A percentile compares a stretch with the other conserved stretches of the same genome.
phyloP scores from a whole-genome alignment of 2,797 vertebrate genomes.

The Psittacula derbiana region DNA sequence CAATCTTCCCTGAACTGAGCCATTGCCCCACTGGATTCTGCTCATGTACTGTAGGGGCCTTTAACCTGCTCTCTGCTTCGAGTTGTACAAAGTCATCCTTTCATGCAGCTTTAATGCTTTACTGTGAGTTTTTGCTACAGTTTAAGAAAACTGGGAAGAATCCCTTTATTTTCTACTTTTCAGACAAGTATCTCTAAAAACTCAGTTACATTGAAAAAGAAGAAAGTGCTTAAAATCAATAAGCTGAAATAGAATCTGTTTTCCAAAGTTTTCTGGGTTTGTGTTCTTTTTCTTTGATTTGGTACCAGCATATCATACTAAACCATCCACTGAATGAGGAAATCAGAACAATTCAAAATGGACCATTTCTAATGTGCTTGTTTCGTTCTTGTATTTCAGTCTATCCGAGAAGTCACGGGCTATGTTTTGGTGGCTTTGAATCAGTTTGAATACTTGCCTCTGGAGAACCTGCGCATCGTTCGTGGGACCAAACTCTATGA shows the following conservation, averaged over 20 bases:
- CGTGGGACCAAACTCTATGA: conserved; percentile 95
- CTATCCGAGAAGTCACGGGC: conserved; percentile 96
- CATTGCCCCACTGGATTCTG: neutral
- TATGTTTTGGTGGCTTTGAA: conserved; percentile 96
- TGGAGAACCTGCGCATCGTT: conserved; percentile 96
- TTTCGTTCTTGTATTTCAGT: conserved; percentile 79
- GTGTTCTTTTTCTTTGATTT: neutral
- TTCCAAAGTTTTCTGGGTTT: neutral
- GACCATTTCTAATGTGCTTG: neutral
- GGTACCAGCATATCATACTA: neutral
- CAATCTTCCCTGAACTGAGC: neutral
- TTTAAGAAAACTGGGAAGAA: neutral
- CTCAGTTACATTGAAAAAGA: neutral
- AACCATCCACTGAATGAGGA: neutral
- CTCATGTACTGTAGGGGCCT: neutral
- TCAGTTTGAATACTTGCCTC: conserved; percentile 95
- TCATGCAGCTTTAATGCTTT: neutral
- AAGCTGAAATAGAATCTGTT: neutral
- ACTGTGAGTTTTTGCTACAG: neutral
- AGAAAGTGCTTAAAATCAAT: neutral
- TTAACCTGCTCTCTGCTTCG: neutral
- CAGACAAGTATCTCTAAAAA: neutral
- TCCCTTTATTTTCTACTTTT: neutral
- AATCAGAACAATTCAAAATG: neutral
- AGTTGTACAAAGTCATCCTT: neutral